phyloP scores from a whole-genome alignment of 2,888 invertebrate species.

The Papilio demoleus region DNA sequence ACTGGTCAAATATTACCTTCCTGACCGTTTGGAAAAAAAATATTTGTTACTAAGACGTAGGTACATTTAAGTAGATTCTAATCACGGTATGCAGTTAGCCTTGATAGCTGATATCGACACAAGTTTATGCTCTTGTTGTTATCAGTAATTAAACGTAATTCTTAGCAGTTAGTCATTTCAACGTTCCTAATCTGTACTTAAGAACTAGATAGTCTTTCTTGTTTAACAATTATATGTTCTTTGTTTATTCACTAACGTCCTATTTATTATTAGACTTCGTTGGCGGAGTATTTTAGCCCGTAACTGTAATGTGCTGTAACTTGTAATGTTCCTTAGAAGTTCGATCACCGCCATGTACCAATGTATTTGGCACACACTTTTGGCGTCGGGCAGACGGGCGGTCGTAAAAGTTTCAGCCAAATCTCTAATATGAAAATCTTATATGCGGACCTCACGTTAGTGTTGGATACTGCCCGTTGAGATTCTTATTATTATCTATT shows the following conservation, averaged over 20 bases:
- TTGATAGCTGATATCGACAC: conserved; percentile 1
- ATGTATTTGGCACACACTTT: too few species aligned
- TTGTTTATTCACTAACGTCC: background rate
- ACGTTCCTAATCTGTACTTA: background rate
- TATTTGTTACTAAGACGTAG: background rate
- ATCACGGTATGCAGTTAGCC: background rate
- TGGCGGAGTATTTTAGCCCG: too few species aligned
- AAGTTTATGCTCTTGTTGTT: conserved; percentile 3
- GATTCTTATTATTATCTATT: too few species aligned
- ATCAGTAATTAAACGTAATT: conserved; percentile 10
- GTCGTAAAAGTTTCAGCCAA: too few species aligned
- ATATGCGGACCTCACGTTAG: too few species aligned
- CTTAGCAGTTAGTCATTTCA: background rate
- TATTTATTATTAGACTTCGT: background rate
- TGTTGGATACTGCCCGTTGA: too few species aligned
- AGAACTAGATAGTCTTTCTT: background rate
- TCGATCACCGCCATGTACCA: too few species aligned
- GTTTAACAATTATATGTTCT: background rate
- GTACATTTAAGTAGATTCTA: background rate
- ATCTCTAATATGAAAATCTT: too few species aligned
- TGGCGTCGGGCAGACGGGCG: too few species aligned
- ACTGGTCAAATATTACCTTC: background rate
- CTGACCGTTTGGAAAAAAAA: background rate
- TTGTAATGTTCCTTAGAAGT: too few species aligned
- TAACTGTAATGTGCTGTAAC: too few species aligned